Conservation (phyloP, 2,113 vertebrate species). For the Pteruthius melanotis region DNA sequence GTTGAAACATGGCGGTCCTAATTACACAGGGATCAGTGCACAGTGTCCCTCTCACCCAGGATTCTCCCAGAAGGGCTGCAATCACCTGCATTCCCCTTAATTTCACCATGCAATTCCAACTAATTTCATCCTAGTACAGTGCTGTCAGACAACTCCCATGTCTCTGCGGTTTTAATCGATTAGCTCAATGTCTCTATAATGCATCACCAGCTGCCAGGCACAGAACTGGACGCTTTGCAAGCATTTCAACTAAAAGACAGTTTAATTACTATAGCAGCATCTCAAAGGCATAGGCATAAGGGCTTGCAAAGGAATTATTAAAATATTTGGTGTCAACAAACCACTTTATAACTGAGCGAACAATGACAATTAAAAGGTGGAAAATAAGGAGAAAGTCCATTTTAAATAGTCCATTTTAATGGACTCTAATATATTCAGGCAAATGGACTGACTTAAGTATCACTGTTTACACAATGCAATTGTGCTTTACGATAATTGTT, state of each 20-base stretch:
- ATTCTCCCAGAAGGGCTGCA: slow-evolving; percentile 83
- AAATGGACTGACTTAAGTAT: slow-evolving; percentile 40
- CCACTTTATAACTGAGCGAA: slow-evolving; percentile 71
- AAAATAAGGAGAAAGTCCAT: slow-evolving; percentile 66
- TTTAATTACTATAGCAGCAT: slow-evolving; percentile 89
- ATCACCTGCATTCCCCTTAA: slow-evolving; percentile 88
- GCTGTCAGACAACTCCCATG: slow-evolving; percentile 94
- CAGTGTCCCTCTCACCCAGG: slow-evolving; percentile 80
- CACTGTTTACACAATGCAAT: slow-evolving; percentile 34
- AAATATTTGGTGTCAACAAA: slow-evolving; percentile 80
- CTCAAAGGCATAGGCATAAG: slow-evolving; percentile 79
- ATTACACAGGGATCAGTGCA: slow-evolving; percentile 86
- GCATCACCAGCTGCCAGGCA: slow-evolving; percentile 90
- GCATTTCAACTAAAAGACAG: slow-evolving; percentile 85
- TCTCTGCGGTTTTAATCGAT: slow-evolving; percentile 95
- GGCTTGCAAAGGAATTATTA: slow-evolving; percentile 78
- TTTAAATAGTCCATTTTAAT: slow-evolving; percentile 60
- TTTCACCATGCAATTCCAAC: slow-evolving; percentile 87
- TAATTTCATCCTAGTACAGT: slow-evolving; percentile 94
- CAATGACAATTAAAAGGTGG: slow-evolving; percentile 68
- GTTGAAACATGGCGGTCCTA: slow-evolving; percentile 86
- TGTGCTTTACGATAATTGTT: slow-evolving; percentile 16
- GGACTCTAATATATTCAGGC: slow-evolving; percentile 59
- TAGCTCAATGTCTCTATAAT: slow-evolving; percentile 93
- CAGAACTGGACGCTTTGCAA: slow-evolving; percentile 80